Percentiles rank a stretch among this genome's conserved stretches.
Conservation (phyloP, 1,140 invertebrate genomes). For the Nasonia vitripennis region DNA sequence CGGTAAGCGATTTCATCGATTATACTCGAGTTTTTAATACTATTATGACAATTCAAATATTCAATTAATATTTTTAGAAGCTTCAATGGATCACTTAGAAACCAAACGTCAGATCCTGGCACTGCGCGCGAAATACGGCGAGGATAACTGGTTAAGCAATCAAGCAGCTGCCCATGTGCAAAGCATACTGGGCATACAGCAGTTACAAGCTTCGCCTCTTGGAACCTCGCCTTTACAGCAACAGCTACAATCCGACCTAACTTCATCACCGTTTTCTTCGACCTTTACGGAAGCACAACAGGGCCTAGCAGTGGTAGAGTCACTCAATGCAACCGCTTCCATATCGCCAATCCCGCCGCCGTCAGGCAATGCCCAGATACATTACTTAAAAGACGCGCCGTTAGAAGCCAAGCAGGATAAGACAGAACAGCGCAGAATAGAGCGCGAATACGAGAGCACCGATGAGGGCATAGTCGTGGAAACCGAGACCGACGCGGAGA, state of each 20-base stretch:
- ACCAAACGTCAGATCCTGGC: constrained; percentile 79
- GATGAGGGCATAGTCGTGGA: constrained; percentile 36
- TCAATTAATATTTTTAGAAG: constrained; percentile 52
- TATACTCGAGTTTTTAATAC: background rate
- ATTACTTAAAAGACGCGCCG: background rate
- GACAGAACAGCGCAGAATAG: constrained; percentile 11
- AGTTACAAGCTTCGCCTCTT: background rate
- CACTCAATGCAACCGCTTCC: background rate
- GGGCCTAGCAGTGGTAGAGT: background rate
- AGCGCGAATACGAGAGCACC: constrained; percentile 35
- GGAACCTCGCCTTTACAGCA: background rate
- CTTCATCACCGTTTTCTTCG: constrained; percentile 39
- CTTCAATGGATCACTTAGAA: constrained; percentile 75
- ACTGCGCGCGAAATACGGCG: constrained; percentile 77
- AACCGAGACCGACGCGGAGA: constrained; percentile 13
- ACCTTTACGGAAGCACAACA: constrained; percentile 29
- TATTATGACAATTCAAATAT: no score
- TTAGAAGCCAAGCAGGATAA: background rate
- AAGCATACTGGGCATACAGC: constrained; percentile 75
- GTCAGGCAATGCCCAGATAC: background rate
- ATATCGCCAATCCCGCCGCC: constrained; percentile 25
- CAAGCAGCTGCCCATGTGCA: constrained; percentile 76
- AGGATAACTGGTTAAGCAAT: constrained; percentile 78
- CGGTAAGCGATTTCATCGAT: background rate
- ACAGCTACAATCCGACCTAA: background rate